Percentiles rank a stretch among this genome's conserved stretches.
Evolutionary conservation across 2,888 invertebrate genomes (phyloP).

Genomic region (Lepidochitona cinerea): DNA sequence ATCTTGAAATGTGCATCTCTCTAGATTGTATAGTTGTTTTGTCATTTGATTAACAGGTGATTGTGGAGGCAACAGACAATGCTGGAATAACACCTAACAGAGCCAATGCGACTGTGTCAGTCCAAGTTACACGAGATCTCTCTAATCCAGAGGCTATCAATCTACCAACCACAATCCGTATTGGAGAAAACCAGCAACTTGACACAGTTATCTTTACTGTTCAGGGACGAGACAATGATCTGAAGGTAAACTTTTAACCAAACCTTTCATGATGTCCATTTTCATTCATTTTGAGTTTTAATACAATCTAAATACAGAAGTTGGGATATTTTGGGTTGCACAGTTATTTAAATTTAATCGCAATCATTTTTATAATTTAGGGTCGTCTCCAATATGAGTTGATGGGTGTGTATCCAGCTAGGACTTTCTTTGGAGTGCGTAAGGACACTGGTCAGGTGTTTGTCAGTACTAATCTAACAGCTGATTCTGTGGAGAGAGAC

Average conservation of each 20-base stretch:
- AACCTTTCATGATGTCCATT: no score
- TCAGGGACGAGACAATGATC: slow-evolving; percentile 24
- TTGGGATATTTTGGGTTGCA: no score
- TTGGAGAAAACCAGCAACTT: background rate
- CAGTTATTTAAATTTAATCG: no score
- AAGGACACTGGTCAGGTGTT: slow-evolving; percentile 16
- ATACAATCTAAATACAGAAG: no score
- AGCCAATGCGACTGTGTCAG: slow-evolving; percentile 28
- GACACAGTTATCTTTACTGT: slow-evolving; percentile 6
- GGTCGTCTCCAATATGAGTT: slow-evolving; percentile 26
- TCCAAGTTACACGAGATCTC: slow-evolving; percentile 29
- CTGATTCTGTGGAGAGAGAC: background rate
- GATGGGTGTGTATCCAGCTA: slow-evolving; percentile 37
- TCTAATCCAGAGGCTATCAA: slow-evolving; percentile 27
- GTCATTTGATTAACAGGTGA: no score
- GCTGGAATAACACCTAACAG: slow-evolving; percentile 19
- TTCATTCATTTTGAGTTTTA: no score
- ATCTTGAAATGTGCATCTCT: no score
- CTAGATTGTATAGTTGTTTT: no score
- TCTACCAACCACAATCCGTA: slow-evolving; percentile 24
- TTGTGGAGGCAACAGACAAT: slow-evolving; percentile 26
- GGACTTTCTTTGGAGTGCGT: slow-evolving; percentile 36
- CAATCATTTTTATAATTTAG: no score
- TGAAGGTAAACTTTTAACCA: no score
- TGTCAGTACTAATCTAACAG: background rate